A percentile compares a stretch with the other conserved stretches of the same genome.
Conservation (phyloP, 2,113 vertebrate genomes). For the Myiozetetes cayanensis region DNA sequence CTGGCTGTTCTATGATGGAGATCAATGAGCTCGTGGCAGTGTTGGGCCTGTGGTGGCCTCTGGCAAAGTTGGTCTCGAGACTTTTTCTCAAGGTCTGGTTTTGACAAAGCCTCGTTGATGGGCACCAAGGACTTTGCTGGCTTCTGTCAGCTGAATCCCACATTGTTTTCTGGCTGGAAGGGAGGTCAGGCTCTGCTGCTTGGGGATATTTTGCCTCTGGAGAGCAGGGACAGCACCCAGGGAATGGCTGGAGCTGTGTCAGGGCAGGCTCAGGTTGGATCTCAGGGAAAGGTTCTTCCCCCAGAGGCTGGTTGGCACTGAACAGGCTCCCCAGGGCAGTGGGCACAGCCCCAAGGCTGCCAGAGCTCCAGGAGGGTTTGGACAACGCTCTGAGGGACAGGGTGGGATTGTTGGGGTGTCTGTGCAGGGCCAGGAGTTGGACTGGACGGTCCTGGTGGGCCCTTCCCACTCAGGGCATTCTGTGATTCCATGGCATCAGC, state of each 20-base stretch:
- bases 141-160: not conserved
- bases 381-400: not conserved
- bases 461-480: not conserved
- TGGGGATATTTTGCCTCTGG: not conserved
- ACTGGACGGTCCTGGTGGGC: accelerated
- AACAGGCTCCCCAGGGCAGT: not conserved
- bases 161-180: not conserved
- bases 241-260: accelerated
- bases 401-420: not conserved
- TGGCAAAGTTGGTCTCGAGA: not conserved
- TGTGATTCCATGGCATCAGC: not conserved
- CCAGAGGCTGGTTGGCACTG: not conserved
- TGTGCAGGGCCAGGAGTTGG: accelerated
- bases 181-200: not conserved
- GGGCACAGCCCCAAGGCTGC: not conserved
- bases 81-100: not conserved
- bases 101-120: not conserved
- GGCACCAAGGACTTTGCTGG: not conserved
- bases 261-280: accelerated
- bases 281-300: not conserved
- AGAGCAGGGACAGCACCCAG: not conserved
- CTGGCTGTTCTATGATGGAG: accelerated
- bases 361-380: not conserved
- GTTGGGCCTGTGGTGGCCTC: not conserved
- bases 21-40: accelerated